These are phyloP conservation scores for Galeopterus variegatus DNA, from an alignment of 2,113 vertebrate species.

Conservation along the genomic window DNA sequence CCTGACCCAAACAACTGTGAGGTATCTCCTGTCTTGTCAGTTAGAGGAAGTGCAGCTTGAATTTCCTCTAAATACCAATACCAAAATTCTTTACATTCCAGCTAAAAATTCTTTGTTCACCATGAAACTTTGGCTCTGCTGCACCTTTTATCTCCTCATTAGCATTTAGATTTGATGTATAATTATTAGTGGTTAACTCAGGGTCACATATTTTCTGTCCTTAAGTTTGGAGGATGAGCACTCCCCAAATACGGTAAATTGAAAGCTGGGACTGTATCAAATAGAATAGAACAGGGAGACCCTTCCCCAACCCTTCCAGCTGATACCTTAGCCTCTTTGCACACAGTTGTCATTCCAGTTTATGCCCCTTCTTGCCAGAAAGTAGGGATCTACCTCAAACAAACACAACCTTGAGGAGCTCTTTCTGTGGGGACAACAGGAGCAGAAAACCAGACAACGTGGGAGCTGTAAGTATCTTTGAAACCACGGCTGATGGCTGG, in stretches of 20 bases:
- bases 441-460: constrained; percentile 70
- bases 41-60: constrained; percentile 52
- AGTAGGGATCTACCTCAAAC: constrained; percentile 80
- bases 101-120: constrained; percentile 69
- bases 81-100: constrained; percentile 86
- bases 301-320: constrained; percentile 70
- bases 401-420: constrained; percentile 67
- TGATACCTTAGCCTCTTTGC: constrained; percentile 83
- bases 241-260: not conserved
- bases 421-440: constrained; percentile 69
- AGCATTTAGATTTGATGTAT: constrained; percentile 50
- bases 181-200: constrained; percentile 68
- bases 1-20: constrained; percentile 60
- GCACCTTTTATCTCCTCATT: constrained; percentile 53
- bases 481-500: constrained; percentile 46
- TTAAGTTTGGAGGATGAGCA: not conserved
- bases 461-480: constrained; percentile 82
- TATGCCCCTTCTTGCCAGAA: constrained; percentile 85
- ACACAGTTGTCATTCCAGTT: constrained; percentile 86
- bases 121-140: constrained; percentile 65
- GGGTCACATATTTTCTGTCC: constrained; percentile 66
- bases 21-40: constrained; percentile 19
- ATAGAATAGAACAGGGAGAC: constrained; percentile 61
- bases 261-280: constrained; percentile 58
- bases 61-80: constrained; percentile 82